phyloP scores from a whole-genome alignment of 2,888 invertebrate genomes.

The Barypeithes pellucidus region DNA sequence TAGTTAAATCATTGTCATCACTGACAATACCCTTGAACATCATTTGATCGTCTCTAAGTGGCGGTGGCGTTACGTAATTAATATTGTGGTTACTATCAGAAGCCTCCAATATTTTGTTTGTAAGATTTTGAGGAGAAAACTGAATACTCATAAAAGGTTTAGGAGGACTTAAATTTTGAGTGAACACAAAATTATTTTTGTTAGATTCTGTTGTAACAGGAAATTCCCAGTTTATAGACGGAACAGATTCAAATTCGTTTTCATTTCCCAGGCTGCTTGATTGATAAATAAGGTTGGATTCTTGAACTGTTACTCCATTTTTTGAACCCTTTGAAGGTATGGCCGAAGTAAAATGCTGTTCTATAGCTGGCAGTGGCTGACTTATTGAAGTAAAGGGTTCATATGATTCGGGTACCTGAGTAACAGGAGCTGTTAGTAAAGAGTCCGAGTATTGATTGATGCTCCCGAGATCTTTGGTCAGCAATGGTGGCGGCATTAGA shows the following conservation, averaged over 20 bases:
- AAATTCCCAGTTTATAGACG: conserved; percentile 55
- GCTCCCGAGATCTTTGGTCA: conserved; percentile 37
- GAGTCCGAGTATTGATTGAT: conserved; percentile 5
- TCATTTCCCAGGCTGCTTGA: conserved; percentile 73
- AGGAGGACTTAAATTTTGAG: conserved; percentile 58
- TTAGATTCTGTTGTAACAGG: conserved; percentile 54
- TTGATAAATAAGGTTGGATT: conserved; percentile 79
- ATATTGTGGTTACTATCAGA: conserved; percentile 62
- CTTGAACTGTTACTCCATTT: conserved; percentile 74
- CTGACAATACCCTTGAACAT: conserved; percentile 70
- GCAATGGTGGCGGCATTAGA: conserved; percentile 78
- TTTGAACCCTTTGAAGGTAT: background rate
- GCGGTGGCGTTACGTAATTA: conserved; percentile 63
- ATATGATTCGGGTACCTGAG: conserved; percentile 44
- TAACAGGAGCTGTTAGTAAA: conserved; percentile 37
- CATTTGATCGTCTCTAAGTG: conserved; percentile 59
- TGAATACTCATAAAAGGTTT: conserved; percentile 60
- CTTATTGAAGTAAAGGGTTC: conserved; percentile 25
- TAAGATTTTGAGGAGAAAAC: conserved; percentile 58
- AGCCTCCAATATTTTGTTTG: conserved; percentile 57
- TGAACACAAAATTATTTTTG: conserved; percentile 49
- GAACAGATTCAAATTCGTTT: conserved; percentile 69
- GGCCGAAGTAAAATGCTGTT: conserved; percentile 16
- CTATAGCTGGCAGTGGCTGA: conserved; percentile 10
- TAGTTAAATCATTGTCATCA: conserved; percentile 67